A percentile compares a stretch with the other conserved stretches of the same genome.
These are phyloP conservation scores for Nemopilema nomurai DNA, from an alignment of 30 jellyfish, hydroid and myxozoan species.

Conservation along the genomic window DNA sequence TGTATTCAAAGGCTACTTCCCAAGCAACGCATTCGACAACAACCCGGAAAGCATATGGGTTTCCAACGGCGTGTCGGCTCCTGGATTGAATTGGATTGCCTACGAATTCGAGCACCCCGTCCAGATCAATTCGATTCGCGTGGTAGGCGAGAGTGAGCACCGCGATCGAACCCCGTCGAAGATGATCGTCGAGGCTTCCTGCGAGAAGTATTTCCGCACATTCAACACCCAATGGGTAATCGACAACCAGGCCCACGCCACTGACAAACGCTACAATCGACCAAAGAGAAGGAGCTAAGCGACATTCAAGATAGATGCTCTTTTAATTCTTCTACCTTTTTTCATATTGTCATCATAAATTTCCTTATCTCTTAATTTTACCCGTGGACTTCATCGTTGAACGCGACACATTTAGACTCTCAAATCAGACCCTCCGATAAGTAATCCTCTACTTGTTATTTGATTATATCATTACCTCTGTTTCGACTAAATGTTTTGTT, in stretches of 20 bases:
- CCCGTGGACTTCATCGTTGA: neutral
- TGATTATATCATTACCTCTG: too few relatives aligned
- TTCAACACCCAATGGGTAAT: conserved; percentile 89
- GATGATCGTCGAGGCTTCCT: conserved; percentile 90
- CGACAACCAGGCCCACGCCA: conserved; percentile 70
- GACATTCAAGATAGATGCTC: neutral
- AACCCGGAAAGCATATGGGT: conserved; percentile 94
- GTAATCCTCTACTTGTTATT: too few relatives aligned
- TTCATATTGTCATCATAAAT: neutral
- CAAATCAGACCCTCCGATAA: neutral
- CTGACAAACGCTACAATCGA: conserved; percentile 81
- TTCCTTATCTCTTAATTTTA: neutral
- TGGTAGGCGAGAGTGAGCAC: conserved; percentile 93
- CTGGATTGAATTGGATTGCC: conserved; percentile 97
- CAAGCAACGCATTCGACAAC: conserved; percentile 98
- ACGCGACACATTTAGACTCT: neutral
- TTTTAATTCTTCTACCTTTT: neutral
- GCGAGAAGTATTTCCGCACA: conserved; percentile 94
- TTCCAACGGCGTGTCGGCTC: conserved; percentile 90
- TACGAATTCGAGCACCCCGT: conserved; percentile 93
- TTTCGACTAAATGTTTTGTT: neutral
- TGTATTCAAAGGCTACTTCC: conserved; percentile 73
- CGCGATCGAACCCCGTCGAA: conserved; percentile 84
- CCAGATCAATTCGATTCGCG: conserved; percentile 69
- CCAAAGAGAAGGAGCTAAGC: conserved; percentile 69